Base-by-base conservation (phyloP, 1,140 invertebrate genomes). In the Sminthurides bifidus region DNA sequence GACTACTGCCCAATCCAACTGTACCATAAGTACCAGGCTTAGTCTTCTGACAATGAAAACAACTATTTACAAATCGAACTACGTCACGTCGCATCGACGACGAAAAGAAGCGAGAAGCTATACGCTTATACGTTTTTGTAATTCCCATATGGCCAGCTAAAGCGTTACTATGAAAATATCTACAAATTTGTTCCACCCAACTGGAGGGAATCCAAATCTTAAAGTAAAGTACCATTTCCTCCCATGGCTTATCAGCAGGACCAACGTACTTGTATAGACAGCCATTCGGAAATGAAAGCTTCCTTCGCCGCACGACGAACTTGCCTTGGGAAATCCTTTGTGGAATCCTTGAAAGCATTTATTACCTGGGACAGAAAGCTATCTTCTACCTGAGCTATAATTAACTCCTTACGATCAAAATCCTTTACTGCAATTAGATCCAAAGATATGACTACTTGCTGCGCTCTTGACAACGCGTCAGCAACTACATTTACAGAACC, bases 1-100 rank as follows among this genome's bases (percentile, higher is more conserved):
- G 12, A 0, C 43, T 29, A 0, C 24, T 19, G 19, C 1, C 54
- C n/a, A 33, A n/a, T 27, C 44, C 44, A 2, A 41, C 35, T 21
- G 23, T 1, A 1, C 19, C 21, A 30, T 31, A 10, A 17, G 19
- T 40, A 17, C 3, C 3, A 12, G 17, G 4, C 21, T 52, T 52
- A 5, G 23, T 33, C 6, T 26, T 8, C 21, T 53, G 52, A 53
- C 52, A 53, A 17, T 8, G 19, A 5, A 5, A 2, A 21, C 52
- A 53, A 12, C 10, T n/a, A 10, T 44, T 41, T 12, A 53, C 29
- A 44, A 19, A 53, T 8, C 10, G 3, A 10, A 12, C 29, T 2
- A 69, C 56, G 58, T 69, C 66, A 3, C n/a, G 29, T 31, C 53
- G 59, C 62, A 68, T 66, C 2, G 54, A 54, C 0, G 66, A 67